Percentiles rank a stretch among this genome's conserved stretches.
Conservation (phyloP, 2,113 vertebrate genomes). For the Chloropsis hardwickii region DNA sequence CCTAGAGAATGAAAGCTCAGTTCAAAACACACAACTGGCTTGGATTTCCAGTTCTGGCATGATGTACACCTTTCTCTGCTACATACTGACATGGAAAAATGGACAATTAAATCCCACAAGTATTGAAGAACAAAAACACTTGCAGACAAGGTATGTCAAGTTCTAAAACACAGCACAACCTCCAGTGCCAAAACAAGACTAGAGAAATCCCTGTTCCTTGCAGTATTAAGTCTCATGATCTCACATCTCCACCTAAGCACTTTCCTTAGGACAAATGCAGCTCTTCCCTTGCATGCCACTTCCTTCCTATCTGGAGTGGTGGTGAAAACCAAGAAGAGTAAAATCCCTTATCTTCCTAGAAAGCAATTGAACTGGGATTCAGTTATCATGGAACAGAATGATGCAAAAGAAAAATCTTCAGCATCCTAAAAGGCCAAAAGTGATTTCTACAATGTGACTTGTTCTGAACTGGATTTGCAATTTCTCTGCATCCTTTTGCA, state of each 20-base stretch:
- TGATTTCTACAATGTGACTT: background rate
- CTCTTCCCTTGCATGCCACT: background rate
- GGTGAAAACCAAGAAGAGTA: background rate
- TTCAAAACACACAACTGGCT: background rate
- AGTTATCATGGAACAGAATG: background rate
- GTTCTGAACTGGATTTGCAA: background rate
- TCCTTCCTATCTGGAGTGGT: background rate
- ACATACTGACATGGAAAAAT: background rate
- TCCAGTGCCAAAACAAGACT: background rate
- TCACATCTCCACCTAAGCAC: background rate
- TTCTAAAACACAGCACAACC: background rate
- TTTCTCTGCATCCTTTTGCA: background rate
- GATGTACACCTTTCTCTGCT: background rate
- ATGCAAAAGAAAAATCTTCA: background rate
- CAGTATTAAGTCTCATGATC: background rate
- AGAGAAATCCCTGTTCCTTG: background rate
- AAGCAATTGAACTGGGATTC: background rate
- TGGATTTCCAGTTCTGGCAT: constrained; percentile 8
- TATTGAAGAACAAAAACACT: background rate
- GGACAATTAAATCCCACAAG: background rate
- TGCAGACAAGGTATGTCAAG: background rate
- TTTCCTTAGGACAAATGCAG: background rate
- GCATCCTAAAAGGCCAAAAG: too few relatives aligned
- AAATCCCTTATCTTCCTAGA: background rate
- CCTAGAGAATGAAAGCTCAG: constrained; percentile 13